These are phyloP conservation scores for Drosophila micromelanica DNA, from an alignment of 1,140 invertebrate genomes.

Conservation along the genomic window DNA sequence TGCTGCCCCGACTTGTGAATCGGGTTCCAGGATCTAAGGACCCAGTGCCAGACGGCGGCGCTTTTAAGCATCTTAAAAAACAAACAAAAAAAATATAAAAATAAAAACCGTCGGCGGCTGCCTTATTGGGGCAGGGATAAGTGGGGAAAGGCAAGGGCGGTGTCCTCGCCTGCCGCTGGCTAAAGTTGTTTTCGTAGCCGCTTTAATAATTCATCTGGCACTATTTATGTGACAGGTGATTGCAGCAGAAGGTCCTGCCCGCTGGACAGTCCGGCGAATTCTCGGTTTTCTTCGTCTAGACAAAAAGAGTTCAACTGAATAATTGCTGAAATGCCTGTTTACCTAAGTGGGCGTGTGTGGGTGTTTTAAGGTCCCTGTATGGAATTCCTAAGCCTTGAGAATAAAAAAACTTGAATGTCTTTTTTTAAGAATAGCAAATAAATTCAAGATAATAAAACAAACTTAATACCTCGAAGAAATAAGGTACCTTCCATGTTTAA, in stretches of 20 bases:
- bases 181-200: conserved; percentile 54
- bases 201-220: conserved; percentile 71
- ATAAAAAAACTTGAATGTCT: not conserved
- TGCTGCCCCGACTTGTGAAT: conserved; percentile 53
- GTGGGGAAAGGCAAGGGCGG: not conserved
- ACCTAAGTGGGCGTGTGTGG: not conserved
- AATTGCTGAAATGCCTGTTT: conserved; percentile 29
- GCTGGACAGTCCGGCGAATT: conserved; percentile 25
- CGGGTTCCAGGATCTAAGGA: conserved; percentile 29
- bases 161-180: conserved; percentile 21
- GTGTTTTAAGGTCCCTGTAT: not conserved
- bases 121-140: not conserved
- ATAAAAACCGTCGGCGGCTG: not conserved
- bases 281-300: conserved; percentile 29
- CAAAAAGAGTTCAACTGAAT: conserved; percentile 35
- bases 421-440: not conserved
- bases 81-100: conserved; percentile 13
- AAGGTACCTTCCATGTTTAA: no score
- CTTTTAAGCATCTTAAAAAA: conserved; percentile 79
- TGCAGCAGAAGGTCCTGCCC: conserved; percentile 48
- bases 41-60: conserved; percentile 52
- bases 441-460: no score
- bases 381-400: not conserved
- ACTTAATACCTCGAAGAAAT: no score
- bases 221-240: conserved; percentile 78